Evolutionary conservation across 1,140 invertebrate species (phyloP).

Genomic region (Campoletis sonorensis): DNA sequence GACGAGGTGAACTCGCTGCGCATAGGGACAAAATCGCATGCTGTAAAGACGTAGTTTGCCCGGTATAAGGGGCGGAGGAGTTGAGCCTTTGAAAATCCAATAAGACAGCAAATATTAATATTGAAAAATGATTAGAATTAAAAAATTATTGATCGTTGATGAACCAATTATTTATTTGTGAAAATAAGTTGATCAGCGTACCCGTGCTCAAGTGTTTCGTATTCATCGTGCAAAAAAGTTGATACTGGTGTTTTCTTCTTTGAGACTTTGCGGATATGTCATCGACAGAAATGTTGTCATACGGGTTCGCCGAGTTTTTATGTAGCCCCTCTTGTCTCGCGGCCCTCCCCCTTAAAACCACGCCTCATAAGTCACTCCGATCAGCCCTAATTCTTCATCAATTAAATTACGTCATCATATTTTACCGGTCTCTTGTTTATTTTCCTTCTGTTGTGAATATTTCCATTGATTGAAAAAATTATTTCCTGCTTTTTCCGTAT

Average conservation of each 20-base stretch:
- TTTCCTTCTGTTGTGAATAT: not conserved
- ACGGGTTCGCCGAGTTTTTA: constrained; percentile 11
- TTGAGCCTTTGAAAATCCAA: constrained; percentile 76
- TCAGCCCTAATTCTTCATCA: no score
- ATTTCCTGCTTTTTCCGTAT: no score
- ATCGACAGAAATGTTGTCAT: constrained; percentile 23
- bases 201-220: constrained; percentile 56
- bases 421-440: not conserved
- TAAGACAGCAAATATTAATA: constrained; percentile 15
- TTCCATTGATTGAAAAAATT: no score
- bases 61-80: constrained; percentile 78
- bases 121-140: constrained; percentile 16
- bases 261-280: not conserved
- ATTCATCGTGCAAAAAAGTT: constrained; percentile 52
- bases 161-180: constrained; percentile 19
- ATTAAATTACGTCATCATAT: not conserved
- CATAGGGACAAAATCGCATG: constrained; percentile 94
- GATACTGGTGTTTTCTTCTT: not conserved
- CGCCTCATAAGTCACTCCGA: no score
- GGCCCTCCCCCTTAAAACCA: no score
- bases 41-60: constrained; percentile 89
- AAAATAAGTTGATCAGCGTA: constrained; percentile 33
- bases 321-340: not conserved
- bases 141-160: not conserved
- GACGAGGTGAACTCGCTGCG: constrained; percentile 89